Evolutionary conservation across 1,140 invertebrate genomes (phyloP), one percentile per base, ranked within the genome.

Genomic region (Subanguina moxae): DNA sequence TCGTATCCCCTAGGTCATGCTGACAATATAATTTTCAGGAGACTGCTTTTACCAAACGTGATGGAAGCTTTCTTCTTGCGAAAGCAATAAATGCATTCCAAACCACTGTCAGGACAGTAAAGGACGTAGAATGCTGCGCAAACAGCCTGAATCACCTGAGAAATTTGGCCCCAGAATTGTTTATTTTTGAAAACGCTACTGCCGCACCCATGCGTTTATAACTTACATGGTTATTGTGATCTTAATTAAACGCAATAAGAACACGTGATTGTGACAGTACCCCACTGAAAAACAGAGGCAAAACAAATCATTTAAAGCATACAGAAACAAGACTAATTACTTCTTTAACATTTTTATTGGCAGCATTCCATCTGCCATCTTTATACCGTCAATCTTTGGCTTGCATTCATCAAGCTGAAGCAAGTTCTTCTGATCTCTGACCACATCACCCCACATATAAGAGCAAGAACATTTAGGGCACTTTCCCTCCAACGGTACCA

Each of bases 261-360:
- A 63, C 13, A 17, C n/a, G 8, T 70, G 27, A n/a, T 23, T 57
- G 5, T 13, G 64, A 64, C 25, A 32, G 5, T 65, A 25, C 17
- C 17, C 23, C 21, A 45, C 28, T 17, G 21, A n/a, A n/a, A n/a
- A n/a, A n/a, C n/a, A n/a, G n/a, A n/a, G n/a, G n/a, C n/a, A n/a
- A n/a, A n/a, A n/a, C 19, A 56, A 15, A 67, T 19, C 1, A 21
- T 25, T 19, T 5, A 71, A 68, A 13, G 13, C 9, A 1, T 9
- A 3, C 0, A 80, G 83, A 86, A 91, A 93, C 94, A 97, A 93
- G 93, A 15, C 93, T 93, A 52, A n/a, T 68, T 46, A 68, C 21
- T 57, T 70, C 56, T 38, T 72, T n/a, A 15, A n/a, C 17, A 68
- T 72, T 21, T 30, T 69, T 15, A 61, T 65, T 7, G 73, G 73